A percentile compares a stretch with the other conserved stretches of the same genome.
Conservation (phyloP, 2,113 vertebrate species). For the Natator depressus region DNA sequence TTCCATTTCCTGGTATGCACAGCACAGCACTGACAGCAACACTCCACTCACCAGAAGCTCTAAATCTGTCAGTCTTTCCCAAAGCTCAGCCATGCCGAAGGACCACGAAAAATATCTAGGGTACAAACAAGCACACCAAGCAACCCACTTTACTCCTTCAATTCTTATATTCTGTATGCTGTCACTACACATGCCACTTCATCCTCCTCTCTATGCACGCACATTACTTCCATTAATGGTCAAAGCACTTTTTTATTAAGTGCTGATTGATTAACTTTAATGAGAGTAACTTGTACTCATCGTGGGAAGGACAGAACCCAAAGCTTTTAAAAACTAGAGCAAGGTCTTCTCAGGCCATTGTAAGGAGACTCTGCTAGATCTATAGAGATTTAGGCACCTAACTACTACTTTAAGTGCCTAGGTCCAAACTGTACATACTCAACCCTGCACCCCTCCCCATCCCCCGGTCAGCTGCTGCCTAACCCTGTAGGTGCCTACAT, state of each 20-base stretch:
- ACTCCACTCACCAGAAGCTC: accelerated
- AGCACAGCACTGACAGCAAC: neutral
- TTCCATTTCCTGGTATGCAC: neutral
- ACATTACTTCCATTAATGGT: constrained; percentile 16
- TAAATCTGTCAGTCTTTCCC: neutral
- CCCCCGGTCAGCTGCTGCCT: neutral
- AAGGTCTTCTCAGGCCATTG: constrained; percentile 35
- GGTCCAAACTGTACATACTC: neutral
- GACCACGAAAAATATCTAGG: accelerated
- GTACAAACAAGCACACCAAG: neutral
- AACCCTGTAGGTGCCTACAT: neutral
- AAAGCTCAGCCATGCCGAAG: neutral
- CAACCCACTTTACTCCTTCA: neutral
- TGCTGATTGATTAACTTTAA: constrained; percentile 60
- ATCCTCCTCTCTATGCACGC: neutral
- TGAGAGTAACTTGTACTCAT: constrained; percentile 21
- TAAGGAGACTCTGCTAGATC: constrained; percentile 5
- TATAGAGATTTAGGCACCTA: neutral
- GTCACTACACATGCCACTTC: neutral
- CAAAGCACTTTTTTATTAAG: constrained; percentile 47
- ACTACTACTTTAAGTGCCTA: neutral
- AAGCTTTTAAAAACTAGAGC: constrained; percentile 3
- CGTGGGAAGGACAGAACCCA: neutral
- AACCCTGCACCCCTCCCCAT: too few relatives aligned
- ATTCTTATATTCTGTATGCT: neutral